Evolutionary conservation across 2,888 invertebrate genomes (phyloP).

Genomic region (Cheilosia vulpina): DNA sequence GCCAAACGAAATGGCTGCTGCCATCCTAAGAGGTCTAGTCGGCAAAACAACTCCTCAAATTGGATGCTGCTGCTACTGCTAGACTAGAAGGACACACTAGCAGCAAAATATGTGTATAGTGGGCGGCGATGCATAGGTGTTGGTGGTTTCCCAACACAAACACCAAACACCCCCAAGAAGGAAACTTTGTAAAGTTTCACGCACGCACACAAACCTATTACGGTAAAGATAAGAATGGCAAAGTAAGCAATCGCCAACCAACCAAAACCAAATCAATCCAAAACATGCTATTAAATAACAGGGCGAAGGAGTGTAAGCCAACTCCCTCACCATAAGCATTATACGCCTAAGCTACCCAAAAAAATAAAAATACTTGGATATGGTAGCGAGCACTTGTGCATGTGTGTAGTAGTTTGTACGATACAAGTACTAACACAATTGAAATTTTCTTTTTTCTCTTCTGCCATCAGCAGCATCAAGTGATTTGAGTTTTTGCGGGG

Average conservation of each 20-base stretch:
- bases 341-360: conserved; percentile 25
- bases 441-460: conserved; percentile 4
- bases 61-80: not conserved
- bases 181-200: not conserved
- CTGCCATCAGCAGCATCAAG: conserved; percentile 1
- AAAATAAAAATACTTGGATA: conserved; percentile 28
- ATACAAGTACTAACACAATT: conserved; percentile 21
- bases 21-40: not conserved
- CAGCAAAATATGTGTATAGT: not conserved
- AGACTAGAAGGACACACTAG: not conserved
- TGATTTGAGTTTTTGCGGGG: conserved; percentile 5
- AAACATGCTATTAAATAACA: conserved; percentile 39
- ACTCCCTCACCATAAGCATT: conserved; percentile 26
- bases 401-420: conserved; percentile 1
- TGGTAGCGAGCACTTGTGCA: conserved; percentile 8
- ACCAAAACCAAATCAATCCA: conserved; percentile 68
- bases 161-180: conserved; percentile 40
- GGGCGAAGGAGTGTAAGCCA: conserved; percentile 52
- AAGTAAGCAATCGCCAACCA: conserved; percentile 65
- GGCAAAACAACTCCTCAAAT: not conserved
- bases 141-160: conserved; percentile 19
- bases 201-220: conserved; percentile 32
- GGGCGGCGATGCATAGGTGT: conserved; percentile 2
- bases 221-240: conserved; percentile 27
- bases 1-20: not conserved